These are phyloP conservation scores for Menidia beryllina DNA, from an alignment of 2,113 vertebrate species.

Conservation along the genomic window DNA sequence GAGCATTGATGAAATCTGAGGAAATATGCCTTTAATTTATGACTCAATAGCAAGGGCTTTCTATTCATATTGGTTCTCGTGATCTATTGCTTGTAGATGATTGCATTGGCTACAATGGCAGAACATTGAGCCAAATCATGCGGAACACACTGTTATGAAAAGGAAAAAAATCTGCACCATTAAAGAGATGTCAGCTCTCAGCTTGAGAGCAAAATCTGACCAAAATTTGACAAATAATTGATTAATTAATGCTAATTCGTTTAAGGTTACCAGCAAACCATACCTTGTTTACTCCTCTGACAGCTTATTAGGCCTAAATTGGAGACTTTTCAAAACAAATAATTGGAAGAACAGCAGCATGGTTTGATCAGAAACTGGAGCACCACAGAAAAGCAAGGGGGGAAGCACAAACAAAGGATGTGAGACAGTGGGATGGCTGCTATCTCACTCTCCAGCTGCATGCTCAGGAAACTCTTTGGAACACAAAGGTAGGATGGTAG, in stretches of 20 bases:
- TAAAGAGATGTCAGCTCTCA: too few species aligned
- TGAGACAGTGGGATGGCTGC: slow-evolving; percentile 31
- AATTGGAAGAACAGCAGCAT: slow-evolving; percentile 10
- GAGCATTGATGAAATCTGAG: slow-evolving; percentile 42
- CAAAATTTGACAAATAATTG: slow-evolving; percentile 12
- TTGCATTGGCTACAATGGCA: slow-evolving; percentile 43
- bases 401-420: slow-evolving; percentile 17
- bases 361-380: slow-evolving; percentile 19
- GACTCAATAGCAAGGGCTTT: slow-evolving; percentile 57
- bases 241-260: slow-evolving; percentile 20
- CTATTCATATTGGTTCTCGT: slow-evolving; percentile 64
- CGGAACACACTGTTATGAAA: slow-evolving; percentile 29
- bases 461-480: slow-evolving; percentile 49
- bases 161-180: background rate
- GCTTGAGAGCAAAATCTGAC: slow-evolving; percentile 31
- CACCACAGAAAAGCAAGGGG: background rate
- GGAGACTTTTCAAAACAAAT: background rate
- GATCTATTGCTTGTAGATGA: slow-evolving; percentile 54
- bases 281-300: background rate
- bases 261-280: background rate
- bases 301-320: slow-evolving; percentile 2
- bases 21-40: slow-evolving; percentile 70
- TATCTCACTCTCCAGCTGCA: slow-evolving; percentile 52
- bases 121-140: slow-evolving; percentile 34
- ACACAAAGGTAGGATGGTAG: slow-evolving; percentile 45